Conservation (phyloP, 2,888 invertebrate species). For the Notodonta ziczac region DNA sequence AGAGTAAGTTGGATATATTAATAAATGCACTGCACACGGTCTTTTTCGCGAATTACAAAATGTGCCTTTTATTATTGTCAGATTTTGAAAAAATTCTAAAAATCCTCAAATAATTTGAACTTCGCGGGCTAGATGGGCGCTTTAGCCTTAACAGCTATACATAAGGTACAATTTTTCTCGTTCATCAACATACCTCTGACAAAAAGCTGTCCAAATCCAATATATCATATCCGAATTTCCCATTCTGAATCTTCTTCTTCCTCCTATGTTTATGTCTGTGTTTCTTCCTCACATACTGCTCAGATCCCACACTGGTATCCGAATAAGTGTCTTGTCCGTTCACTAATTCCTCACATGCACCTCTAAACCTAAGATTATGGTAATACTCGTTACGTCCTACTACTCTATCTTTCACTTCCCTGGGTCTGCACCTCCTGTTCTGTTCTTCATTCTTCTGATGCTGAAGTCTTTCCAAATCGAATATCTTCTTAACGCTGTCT, state of each 20-base stretch:
- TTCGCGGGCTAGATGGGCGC: no score
- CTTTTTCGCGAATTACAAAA: no score
- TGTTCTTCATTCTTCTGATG: constrained; percentile 58
- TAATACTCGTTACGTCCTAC: constrained; percentile 76
- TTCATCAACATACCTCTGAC: constrained; percentile 84
- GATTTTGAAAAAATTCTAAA: no score
- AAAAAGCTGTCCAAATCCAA: constrained; percentile 91
- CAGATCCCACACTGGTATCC: constrained; percentile 68
- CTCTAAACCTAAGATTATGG: constrained; percentile 76
- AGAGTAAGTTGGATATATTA: no score
- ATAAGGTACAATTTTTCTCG: background rate
- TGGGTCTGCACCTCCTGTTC: constrained; percentile 59
- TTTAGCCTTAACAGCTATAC: no score
- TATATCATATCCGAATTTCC: constrained; percentile 91
- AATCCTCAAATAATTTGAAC: no score
- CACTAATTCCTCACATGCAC: constrained; percentile 73
- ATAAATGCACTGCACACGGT: no score
- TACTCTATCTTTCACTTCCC: constrained; percentile 59
- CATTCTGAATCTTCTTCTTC: constrained; percentile 63
- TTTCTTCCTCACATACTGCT: constrained; percentile 71
- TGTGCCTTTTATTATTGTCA: no score
- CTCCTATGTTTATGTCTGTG: constrained; percentile 79
- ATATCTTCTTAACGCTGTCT: constrained; percentile 45
- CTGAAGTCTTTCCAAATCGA: constrained; percentile 50
- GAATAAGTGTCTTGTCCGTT: constrained; percentile 64